These are phyloP conservation scores for Cantharis flavilabris DNA, from an alignment of 2,888 invertebrate genomes.

Conservation along the genomic window DNA sequence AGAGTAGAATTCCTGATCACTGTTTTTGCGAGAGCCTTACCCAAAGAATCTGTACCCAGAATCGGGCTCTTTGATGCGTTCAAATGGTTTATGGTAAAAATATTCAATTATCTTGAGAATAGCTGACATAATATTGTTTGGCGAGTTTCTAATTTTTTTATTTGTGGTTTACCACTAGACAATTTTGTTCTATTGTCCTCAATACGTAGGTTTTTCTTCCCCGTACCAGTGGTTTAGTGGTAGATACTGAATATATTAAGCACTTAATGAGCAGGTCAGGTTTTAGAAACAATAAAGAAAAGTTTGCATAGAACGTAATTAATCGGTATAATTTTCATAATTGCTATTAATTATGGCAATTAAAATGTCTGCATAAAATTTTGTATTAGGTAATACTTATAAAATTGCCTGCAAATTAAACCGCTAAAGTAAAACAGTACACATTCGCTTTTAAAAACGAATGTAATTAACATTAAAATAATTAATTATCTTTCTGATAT, in stretches of 20 bases:
- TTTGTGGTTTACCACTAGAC: no score
- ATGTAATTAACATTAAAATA: neutral
- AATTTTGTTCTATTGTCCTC: no score
- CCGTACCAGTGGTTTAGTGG: no score
- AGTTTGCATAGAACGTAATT: neutral
- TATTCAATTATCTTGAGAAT: no score
- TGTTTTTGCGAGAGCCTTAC: no score
- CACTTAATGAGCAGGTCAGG: neutral
- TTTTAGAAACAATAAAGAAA: neutral
- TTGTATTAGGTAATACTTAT: neutral
- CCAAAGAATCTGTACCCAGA: no score
- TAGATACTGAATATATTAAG: neutral
- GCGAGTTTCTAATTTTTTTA: no score
- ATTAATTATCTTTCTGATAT: neutral
- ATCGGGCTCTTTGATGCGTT: no score
- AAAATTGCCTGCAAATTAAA: neutral
- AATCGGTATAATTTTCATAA: neutral
- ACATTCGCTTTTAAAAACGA: neutral
- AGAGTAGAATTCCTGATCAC: no score
- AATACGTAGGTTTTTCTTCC: no score
- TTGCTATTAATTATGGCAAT: neutral
- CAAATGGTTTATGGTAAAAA: no score
- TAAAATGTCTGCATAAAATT: neutral
- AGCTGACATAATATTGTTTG: no score
- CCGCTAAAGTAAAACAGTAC: neutral